A percentile compares a stretch with the other conserved stretches of the same genome.
Evolutionary conservation across 1,140 invertebrate genomes (phyloP).

Genomic region (Venustaconcha ellipsiformis): DNA sequence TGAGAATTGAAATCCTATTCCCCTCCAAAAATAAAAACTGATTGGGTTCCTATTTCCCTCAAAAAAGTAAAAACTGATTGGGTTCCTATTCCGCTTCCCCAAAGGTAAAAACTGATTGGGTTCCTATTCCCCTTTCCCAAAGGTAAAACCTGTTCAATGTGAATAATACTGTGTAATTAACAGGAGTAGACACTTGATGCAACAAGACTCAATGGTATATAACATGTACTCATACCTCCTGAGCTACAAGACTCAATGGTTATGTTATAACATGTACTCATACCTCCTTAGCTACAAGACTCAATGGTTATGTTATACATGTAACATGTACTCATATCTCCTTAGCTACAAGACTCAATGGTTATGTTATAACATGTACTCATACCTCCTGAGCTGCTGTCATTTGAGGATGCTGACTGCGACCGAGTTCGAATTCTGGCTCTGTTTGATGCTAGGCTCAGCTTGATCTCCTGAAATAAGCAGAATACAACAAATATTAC

Average conservation of each 20-base stretch:
- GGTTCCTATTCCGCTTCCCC: too few relatives aligned
- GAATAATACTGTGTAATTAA: background rate
- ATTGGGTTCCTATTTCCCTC: too few relatives aligned
- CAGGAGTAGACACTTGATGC: background rate
- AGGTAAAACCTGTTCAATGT: background rate
- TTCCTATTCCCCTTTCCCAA: too few relatives aligned
- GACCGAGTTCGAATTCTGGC: conserved; percentile 85
- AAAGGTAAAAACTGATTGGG: too few relatives aligned
- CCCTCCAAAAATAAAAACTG: too few relatives aligned
- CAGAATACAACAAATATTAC: background rate
- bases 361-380: background rate
- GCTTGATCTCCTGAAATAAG: conserved; percentile 60
- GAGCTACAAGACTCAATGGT: too few relatives aligned
- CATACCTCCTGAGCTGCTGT: conserved; percentile 89
- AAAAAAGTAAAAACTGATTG: too few relatives aligned
- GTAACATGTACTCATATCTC: too few relatives aligned
- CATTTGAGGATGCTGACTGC: conserved; percentile 91
- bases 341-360: too few relatives aligned
- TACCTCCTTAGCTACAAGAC: conserved; percentile 81
- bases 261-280: conserved; percentile 27
- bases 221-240: too few relatives aligned
- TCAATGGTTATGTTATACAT: background rate
- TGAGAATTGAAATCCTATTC: too few relatives aligned
- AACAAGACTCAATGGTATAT: background rate
- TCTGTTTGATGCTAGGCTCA: conserved; percentile 74